These are phyloP conservation scores for Crotalus viridis DNA, from an alignment of 2,113 vertebrate genomes.

Conservation along the genomic window DNA sequence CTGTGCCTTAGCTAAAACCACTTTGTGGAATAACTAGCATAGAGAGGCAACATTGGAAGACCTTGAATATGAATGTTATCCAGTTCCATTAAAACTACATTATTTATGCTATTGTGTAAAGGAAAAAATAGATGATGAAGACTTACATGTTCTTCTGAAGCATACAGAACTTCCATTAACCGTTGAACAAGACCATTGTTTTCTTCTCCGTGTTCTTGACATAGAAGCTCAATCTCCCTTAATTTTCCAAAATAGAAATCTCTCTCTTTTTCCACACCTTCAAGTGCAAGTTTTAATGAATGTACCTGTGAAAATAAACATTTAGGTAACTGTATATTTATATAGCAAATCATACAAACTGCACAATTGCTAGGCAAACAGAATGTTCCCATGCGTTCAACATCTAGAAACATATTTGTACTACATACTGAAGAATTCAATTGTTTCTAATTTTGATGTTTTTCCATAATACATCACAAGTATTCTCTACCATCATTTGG, in stretches of 20 bases:
- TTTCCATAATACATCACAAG: rapidly evolving
- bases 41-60: neutral
- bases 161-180: constrained; percentile 95
- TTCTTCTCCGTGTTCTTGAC: constrained; percentile 93
- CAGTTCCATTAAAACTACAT: neutral
- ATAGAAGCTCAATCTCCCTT: constrained; percentile 95
- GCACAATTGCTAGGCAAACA: neutral
- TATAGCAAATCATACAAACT: neutral
- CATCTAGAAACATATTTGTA: neutral
- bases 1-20: neutral
- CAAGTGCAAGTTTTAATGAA: constrained; percentile 93
- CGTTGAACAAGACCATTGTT: constrained; percentile 87
- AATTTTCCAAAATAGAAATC: constrained; percentile 99
- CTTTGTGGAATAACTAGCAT: neutral
- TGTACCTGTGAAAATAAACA: constrained; percentile 77
- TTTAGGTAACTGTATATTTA: neutral
- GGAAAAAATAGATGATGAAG: neutral
- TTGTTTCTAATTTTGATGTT: neutral
- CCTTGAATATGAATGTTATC: neutral
- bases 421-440: neutral
- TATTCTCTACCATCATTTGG: neutral
- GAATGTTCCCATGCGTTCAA: neutral
- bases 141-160: constrained; percentile 91
- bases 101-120: neutral
- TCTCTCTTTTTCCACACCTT: constrained; percentile 96